A percentile compares a stretch with the other conserved stretches of the same genome.
These are phyloP conservation scores for Montifringilla adamsi DNA, from an alignment of 2,113 vertebrate genomes.

Conservation along the genomic window DNA sequence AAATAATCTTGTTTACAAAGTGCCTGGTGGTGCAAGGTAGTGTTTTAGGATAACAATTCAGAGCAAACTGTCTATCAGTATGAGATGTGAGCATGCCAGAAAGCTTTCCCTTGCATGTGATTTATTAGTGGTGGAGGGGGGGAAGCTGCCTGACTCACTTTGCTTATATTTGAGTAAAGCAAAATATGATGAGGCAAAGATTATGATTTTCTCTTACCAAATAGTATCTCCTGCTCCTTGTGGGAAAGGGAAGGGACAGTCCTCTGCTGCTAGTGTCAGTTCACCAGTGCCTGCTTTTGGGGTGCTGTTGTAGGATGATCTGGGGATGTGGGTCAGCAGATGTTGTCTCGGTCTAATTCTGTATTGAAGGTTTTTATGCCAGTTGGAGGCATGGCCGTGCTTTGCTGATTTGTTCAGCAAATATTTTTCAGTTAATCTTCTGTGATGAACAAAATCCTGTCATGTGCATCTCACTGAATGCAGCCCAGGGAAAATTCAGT, in stretches of 20 bases:
- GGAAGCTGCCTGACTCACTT: not conserved
- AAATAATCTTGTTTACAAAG: not conserved
- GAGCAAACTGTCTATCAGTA: not conserved
- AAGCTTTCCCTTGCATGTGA: not conserved
- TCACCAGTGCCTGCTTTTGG: not conserved
- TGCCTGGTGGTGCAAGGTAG: not conserved
- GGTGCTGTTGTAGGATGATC: not conserved
- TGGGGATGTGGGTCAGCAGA: not conserved
- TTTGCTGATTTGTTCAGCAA: not conserved
- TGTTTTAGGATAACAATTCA: not conserved
- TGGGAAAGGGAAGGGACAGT: not conserved
- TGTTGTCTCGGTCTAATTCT: not conserved
- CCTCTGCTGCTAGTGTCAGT: not conserved
- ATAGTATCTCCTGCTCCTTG: not conserved
- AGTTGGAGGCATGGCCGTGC: not conserved
- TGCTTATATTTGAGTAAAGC: not conserved
- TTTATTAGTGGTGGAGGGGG: not conserved
- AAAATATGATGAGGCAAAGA: not conserved
- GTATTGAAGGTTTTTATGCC: not conserved
- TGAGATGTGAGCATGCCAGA: not conserved
- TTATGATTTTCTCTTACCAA: not conserved
- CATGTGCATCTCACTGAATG: not conserved
- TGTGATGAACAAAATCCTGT: not conserved
- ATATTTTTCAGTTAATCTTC: not conserved
- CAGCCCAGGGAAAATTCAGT: not conserved